Conservation (phyloP, 2,797 vertebrate genomes). For the Hephaestus fuliginosus region DNA sequence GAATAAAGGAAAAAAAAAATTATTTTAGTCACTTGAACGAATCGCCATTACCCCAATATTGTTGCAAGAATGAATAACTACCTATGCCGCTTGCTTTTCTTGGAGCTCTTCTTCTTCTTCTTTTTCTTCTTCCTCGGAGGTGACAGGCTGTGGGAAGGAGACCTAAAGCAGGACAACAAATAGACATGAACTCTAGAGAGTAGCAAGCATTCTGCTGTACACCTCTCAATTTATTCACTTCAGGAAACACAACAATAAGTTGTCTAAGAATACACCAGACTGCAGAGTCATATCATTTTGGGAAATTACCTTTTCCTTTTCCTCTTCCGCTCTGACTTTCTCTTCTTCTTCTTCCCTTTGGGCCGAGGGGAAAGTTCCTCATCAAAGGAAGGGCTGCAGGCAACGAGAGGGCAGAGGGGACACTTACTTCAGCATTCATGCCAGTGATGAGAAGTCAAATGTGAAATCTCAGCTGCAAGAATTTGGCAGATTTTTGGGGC, state of each 20-base stretch:
- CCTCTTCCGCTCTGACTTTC: conserved; percentile 93
- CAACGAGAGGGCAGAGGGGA: conserved; percentile 27
- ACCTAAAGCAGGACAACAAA: conserved; percentile 80
- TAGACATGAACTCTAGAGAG: conserved; percentile 24
- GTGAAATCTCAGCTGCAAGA: conserved; percentile 11
- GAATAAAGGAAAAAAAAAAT: conserved; percentile 39
- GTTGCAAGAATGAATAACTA: conserved; percentile 62
- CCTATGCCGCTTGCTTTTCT: conserved; percentile 94
- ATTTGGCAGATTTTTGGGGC: background rate
- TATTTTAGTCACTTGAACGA: conserved; percentile 20
- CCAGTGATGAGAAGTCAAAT: background rate
- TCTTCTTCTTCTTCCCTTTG: conserved; percentile 95
- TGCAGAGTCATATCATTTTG: conserved; percentile 27
- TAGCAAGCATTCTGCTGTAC: background rate
- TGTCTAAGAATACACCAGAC: background rate
- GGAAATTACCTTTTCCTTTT: conserved; percentile 90
- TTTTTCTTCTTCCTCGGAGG: conserved; percentile 96
- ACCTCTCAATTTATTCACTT: conserved; percentile 15
- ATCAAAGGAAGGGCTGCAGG: conserved; percentile 83
- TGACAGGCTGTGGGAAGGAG: conserved; percentile 91
- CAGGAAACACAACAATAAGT: conserved; percentile 17
- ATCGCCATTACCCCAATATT: background rate
- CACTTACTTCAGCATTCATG: background rate
- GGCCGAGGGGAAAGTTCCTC: conserved; percentile 80
- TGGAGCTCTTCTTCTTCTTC: conserved; percentile 97